Conservation (phyloP, 2,113 vertebrate species). For the human region GRCh38 chr2:36040501-36041000, state of each 20-base stretch:
- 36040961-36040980: slow-evolving; percentile 28
- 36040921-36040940: slow-evolving; percentile 44
- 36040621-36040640: slow-evolving; percentile 76
- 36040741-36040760: slow-evolving; percentile 27
- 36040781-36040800: slow-evolving; percentile 52
- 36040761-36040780: slow-evolving; percentile 55
- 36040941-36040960: not conserved
- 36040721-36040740: slow-evolving; percentile 71
- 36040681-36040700: slow-evolving; percentile 71
- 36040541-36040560: slow-evolving; percentile 66
- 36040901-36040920: not conserved
- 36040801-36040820: not conserved
- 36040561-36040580: slow-evolving; percentile 70
- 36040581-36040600: slow-evolving; percentile 68
- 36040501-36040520: slow-evolving; percentile 67
- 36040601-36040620: slow-evolving; percentile 74
- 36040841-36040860: not conserved
- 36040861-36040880: slow-evolving; percentile 2
- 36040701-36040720: slow-evolving; percentile 75
- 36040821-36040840: slow-evolving; percentile 17
- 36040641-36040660: slow-evolving; percentile 72
- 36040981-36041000: not conserved
- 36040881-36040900: not conserved
- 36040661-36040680: slow-evolving; percentile 54
- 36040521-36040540: slow-evolving; percentile 70